Evolutionary conservation across 2,888 invertebrate genomes (phyloP).

Genomic region (Ommatoiulus sabulosus): DNA sequence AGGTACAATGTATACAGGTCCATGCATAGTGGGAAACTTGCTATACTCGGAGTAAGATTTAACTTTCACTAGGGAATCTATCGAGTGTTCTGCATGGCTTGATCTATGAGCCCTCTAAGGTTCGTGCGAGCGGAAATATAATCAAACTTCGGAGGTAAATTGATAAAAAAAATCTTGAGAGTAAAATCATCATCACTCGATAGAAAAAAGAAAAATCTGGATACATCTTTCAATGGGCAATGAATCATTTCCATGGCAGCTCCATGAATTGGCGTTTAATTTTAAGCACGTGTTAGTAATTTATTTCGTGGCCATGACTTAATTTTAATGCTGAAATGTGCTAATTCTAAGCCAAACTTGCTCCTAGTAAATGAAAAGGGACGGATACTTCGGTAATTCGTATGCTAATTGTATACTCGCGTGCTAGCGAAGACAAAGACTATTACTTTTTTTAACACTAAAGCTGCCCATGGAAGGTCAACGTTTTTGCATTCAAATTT

Average conservation of each 20-base stretch:
- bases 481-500: no score
- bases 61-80: slow-evolving; percentile 7
- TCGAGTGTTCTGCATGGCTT: slow-evolving; percentile 6
- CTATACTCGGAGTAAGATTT: not conserved
- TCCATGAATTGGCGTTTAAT: not conserved
- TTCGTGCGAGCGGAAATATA: slow-evolving; percentile 19
- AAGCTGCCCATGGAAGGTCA: no score
- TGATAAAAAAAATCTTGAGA: not conserved
- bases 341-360: slow-evolving; percentile 5
- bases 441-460: no score
- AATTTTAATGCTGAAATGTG: not conserved
- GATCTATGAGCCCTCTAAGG: slow-evolving; percentile 19
- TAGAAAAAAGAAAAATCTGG: not conserved
- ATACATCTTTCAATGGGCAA: not conserved
- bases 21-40: not conserved
- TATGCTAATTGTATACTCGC: no score
- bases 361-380: not conserved
- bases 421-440: no score
- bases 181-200: not conserved
- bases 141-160: slow-evolving; percentile 9
- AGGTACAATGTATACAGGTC: not conserved
- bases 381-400: no score
- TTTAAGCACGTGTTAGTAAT: slow-evolving; percentile 7
- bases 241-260: not conserved
- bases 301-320: not conserved